phyloP scores from a whole-genome alignment of 2,113 vertebrate species.

The Chascanopsetta lugubris region DNA sequence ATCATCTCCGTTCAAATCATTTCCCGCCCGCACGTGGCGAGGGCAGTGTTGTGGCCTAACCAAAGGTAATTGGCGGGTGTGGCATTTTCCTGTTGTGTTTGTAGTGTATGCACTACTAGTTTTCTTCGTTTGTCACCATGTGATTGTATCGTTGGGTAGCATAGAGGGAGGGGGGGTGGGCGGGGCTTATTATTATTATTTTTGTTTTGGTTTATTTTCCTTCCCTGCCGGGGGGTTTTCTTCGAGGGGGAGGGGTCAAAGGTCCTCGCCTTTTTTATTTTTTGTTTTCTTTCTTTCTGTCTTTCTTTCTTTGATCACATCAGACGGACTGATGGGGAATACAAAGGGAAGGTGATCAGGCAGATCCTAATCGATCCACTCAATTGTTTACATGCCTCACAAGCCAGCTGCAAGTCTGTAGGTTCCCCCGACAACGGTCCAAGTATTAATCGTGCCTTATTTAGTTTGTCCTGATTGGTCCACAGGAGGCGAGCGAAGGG shows the following conservation, averaged over 20 bases:
- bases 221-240: too few species aligned
- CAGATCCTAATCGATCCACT: conserved; percentile 70
- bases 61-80: conserved; percentile 60
- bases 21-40: conserved; percentile 16
- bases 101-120: conserved; percentile 83
- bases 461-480: conserved; percentile 89
- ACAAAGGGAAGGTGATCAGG: conserved; percentile 76
- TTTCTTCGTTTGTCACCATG: conserved; percentile 84
- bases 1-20: conserved; percentile 6
- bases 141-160: conserved; percentile 77
- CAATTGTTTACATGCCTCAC: conserved; percentile 79
- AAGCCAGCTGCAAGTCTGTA: conserved; percentile 81
- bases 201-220: neutral
- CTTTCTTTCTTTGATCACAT: conserved; percentile 63
- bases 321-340: conserved; percentile 62
- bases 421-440: conserved; percentile 79
- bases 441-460: conserved; percentile 99
- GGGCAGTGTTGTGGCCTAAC: conserved; percentile 74
- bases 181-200: too few species aligned
- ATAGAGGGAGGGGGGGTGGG: conserved; percentile 23
- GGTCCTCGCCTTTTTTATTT: conserved; percentile 59
- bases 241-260: conserved; percentile 26
- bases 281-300: conserved; percentile 57
- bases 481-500: conserved; percentile 63
- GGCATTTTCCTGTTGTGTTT: conserved; percentile 73